Conservation (phyloP, 2,797 vertebrate genomes). For the Jordanella pulchra region DNA sequence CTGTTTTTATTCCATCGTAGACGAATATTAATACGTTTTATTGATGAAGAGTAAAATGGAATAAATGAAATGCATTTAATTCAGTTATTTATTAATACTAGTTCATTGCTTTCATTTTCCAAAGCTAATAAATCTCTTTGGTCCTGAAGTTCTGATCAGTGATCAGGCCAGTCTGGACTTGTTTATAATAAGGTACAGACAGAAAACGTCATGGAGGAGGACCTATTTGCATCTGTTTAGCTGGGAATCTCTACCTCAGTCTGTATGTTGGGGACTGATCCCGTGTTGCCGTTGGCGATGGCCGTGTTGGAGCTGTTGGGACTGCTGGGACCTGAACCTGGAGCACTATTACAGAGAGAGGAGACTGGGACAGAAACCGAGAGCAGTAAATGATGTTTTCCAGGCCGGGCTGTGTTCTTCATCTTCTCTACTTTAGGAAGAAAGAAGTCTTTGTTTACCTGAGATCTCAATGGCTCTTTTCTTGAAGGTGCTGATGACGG, state of each 20-base stretch:
- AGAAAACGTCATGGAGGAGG: background rate
- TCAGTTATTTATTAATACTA: background rate
- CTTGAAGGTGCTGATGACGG: constrained; percentile 88
- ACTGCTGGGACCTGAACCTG: constrained; percentile 91
- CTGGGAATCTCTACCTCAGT: constrained; percentile 76
- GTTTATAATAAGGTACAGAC: background rate
- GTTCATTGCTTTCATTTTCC: background rate
- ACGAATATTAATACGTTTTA: background rate
- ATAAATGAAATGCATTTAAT: background rate
- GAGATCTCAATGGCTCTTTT: constrained; percentile 84
- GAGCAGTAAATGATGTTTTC: background rate
- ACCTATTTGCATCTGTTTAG: background rate
- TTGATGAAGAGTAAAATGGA: background rate
- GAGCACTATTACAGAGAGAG: constrained; percentile 88
- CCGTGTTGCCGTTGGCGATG: constrained; percentile 87
- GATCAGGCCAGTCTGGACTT: background rate
- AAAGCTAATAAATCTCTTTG: background rate
- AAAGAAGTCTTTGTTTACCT: constrained; percentile 37
- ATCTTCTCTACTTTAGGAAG: background rate
- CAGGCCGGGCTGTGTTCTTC: background rate
- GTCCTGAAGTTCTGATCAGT: too few species aligned
- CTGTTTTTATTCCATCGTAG: background rate
- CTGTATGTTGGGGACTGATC: constrained; percentile 90
- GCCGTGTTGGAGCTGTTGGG: constrained; percentile 89
- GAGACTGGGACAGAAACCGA: constrained; percentile 74